A percentile compares a stretch with the other conserved stretches of the same genome.
Conservation (phyloP, 2,113 vertebrate species). For the Coryphaenoides rupestris region DNA sequence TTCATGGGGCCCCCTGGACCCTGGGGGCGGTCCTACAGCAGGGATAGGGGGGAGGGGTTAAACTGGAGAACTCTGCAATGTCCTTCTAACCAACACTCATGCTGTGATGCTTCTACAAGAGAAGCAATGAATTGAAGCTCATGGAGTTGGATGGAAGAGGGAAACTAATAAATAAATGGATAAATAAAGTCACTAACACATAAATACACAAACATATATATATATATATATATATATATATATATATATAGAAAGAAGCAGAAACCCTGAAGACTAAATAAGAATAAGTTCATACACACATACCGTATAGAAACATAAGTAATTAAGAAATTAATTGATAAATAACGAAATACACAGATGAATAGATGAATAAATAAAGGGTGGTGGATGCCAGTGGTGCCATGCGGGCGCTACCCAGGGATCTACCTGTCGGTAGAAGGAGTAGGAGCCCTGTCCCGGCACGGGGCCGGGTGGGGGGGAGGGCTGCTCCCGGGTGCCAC, state of each 20-base stretch:
- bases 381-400: conserved; percentile 40
- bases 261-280: neutral
- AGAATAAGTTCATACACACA: neutral
- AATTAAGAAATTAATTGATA: neutral
- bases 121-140: too few species aligned
- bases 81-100: too few species aligned
- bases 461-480: conserved; percentile 72
- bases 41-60: neutral
- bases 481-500: conserved; percentile 70
- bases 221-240: too few species aligned
- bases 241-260: too few species aligned
- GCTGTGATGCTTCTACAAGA: too few species aligned
- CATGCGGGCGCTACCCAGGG: conserved; percentile 40
- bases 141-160: too few species aligned
- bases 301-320: neutral
- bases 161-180: neutral
- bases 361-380: neutral
- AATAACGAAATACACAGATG: neutral
- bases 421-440: conserved; percentile 76
- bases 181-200: neutral
- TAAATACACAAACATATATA: neutral
- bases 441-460: conserved; percentile 72
- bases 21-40: conserved; percentile 58
- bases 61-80: neutral
- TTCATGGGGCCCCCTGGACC: conserved; percentile 45